These are phyloP conservation scores for Seriola aureovittata DNA, from an alignment of 2,113 vertebrate genomes.

Conservation along the genomic window DNA sequence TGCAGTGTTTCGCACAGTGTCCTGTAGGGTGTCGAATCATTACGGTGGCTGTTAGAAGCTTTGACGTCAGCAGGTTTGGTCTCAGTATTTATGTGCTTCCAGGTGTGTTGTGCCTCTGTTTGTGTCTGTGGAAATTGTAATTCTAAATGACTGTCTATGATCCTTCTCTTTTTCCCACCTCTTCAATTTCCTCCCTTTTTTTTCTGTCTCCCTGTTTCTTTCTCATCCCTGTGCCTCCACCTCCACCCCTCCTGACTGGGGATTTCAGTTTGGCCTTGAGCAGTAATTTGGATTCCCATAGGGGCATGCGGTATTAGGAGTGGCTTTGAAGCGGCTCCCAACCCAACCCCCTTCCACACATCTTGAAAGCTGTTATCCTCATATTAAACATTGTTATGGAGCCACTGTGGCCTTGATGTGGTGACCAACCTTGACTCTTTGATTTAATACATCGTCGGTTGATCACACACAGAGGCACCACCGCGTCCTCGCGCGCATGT, in stretches of 20 bases:
- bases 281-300: constrained; percentile 52
- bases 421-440: constrained; percentile 66
- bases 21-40: too few relatives aligned
- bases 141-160: too few relatives aligned
- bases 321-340: constrained; percentile 44
- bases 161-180: too few relatives aligned
- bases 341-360: not conserved
- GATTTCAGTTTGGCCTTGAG: constrained; percentile 46
- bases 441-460: constrained; percentile 56
- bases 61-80: too few relatives aligned
- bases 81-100: too few relatives aligned
- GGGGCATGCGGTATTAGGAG: constrained; percentile 25
- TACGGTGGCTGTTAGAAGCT: too few relatives aligned
- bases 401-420: constrained; percentile 39
- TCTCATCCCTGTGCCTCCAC: not conserved
- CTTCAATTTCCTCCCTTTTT: too few relatives aligned
- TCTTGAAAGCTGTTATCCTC: constrained; percentile 19
- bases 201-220: too few relatives aligned
- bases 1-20: too few relatives aligned
- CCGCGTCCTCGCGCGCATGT: not conserved
- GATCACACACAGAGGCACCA: constrained; percentile 44
- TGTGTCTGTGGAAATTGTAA: too few relatives aligned
- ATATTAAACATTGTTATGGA: constrained; percentile 40
- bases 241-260: constrained; percentile 4
- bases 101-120: too few relatives aligned